Evolutionary conservation across 2,888 invertebrate species (phyloP).

Genomic region (Lampropteryx suffumata): DNA sequence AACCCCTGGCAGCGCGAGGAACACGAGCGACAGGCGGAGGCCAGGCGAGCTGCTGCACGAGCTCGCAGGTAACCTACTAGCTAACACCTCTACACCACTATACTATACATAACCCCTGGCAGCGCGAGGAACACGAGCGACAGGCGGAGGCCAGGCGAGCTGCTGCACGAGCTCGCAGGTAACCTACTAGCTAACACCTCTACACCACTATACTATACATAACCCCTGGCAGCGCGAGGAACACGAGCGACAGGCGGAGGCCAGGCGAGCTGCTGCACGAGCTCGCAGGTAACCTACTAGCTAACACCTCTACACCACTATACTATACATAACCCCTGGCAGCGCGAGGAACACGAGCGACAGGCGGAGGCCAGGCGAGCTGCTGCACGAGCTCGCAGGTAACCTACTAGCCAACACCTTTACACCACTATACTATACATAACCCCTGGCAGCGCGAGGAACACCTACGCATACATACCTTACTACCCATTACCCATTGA

Average conservation of each 20-base stretch:
- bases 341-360: slow-evolving; percentile 95
- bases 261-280: slow-evolving; percentile 53
- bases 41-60: slow-evolving; percentile 53
- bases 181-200: no score
- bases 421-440: no score
- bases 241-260: slow-evolving; percentile 87
- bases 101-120: slow-evolving; percentile 89
- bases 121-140: slow-evolving; percentile 95
- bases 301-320: not conserved
- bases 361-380: slow-evolving; percentile 68
- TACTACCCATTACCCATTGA: no score
- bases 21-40: slow-evolving; percentile 87
- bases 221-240: slow-evolving; percentile 98
- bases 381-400: slow-evolving; percentile 58
- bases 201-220: no score
- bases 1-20: slow-evolving; percentile 98
- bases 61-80: slow-evolving; percentile 47
- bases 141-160: slow-evolving; percentile 68
- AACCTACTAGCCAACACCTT: not conserved
- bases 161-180: slow-evolving; percentile 58
- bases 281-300: slow-evolving; percentile 55
- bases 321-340: no score
- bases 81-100: no score
- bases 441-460: slow-evolving; percentile 98
- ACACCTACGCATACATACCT: no score